Conservation (phyloP, 1,140 invertebrate genomes). For the Drosophila lacertosa region DNA sequence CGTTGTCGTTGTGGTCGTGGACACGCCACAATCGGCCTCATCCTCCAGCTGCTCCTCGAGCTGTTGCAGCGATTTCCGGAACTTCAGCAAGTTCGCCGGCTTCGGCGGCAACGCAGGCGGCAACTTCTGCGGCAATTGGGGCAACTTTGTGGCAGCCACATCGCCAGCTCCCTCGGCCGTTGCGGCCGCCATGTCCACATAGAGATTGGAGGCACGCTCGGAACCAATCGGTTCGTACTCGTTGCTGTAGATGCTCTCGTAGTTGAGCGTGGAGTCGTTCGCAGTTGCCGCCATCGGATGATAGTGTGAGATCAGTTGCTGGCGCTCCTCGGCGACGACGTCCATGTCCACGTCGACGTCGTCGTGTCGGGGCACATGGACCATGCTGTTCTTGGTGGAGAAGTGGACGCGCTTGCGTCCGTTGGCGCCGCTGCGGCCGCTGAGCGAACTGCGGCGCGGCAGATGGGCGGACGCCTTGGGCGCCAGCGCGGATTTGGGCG, state of each 20-base stretch:
- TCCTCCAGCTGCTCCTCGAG: slow-evolving; percentile 54
- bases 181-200: slow-evolving; percentile 84
- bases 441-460: slow-evolving; percentile 56
- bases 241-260: slow-evolving; percentile 85
- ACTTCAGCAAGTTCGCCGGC: slow-evolving; percentile 85
- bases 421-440: slow-evolving; percentile 51
- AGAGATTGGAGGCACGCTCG: slow-evolving; percentile 79
- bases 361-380: slow-evolving; percentile 72
- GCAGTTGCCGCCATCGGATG: slow-evolving; percentile 35
- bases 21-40: slow-evolving; percentile 33
- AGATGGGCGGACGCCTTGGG: slow-evolving; percentile 20
- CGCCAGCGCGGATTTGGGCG: slow-evolving; percentile 36
- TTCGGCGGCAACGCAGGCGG: slow-evolving; percentile 87
- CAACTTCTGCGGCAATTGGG: slow-evolving; percentile 34
- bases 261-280: slow-evolving; percentile 55
- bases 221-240: slow-evolving; percentile 85
- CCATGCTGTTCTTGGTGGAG: slow-evolving; percentile 83
- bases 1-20: slow-evolving; percentile 35
- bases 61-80: slow-evolving; percentile 71
- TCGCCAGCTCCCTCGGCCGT: not conserved
- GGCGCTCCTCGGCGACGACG: no score
- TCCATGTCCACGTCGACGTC: no score
- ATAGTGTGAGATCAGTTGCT: slow-evolving; percentile 59
- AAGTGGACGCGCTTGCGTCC: slow-evolving; percentile 82
- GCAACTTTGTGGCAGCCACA: no score